These are phyloP conservation scores for Thrips palmi DNA, from an alignment of 1,140 invertebrate species.

Conservation along the genomic window DNA sequence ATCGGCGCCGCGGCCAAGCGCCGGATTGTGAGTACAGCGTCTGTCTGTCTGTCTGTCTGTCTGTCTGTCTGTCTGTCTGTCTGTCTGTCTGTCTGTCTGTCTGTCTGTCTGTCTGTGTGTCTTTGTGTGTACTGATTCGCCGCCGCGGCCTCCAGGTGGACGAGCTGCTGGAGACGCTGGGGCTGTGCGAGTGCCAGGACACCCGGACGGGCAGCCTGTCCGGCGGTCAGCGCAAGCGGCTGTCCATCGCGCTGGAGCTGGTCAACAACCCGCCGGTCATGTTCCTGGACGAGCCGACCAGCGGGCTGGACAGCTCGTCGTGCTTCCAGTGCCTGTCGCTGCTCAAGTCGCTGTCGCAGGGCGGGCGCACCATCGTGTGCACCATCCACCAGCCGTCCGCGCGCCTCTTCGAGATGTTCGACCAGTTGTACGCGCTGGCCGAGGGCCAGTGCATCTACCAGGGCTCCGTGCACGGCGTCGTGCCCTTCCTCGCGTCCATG, in stretches of 20 bases:
- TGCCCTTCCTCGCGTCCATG: slow-evolving; percentile 55
- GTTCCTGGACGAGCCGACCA: slow-evolving; percentile 48
- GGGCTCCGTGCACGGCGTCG: slow-evolving; percentile 46
- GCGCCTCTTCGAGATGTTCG: slow-evolving; percentile 72
- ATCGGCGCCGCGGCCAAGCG: too few species aligned
- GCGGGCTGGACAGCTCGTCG: slow-evolving; percentile 69
- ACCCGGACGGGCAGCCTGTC: slow-evolving; percentile 31
- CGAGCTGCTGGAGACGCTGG: slow-evolving; percentile 23
- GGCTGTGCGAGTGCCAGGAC: slow-evolving; percentile 26
- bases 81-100: slow-evolving; percentile 16
- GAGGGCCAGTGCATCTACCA: slow-evolving; percentile 69
- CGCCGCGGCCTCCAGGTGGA: slow-evolving; percentile 22
- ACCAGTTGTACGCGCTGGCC: slow-evolving; percentile 67
- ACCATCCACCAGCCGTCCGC: slow-evolving; percentile 87
- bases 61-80: slow-evolving; percentile 16
- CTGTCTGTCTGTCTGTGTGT: slow-evolving; percentile 16
- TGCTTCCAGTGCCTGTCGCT: slow-evolving; percentile 64
- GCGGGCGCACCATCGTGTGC: slow-evolving; percentile 63
- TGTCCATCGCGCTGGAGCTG: slow-evolving; percentile 44
- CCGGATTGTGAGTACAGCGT: too few species aligned
- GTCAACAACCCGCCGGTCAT: slow-evolving; percentile 46
- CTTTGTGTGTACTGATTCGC: slow-evolving; percentile 15
- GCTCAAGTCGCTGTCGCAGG: slow-evolving; percentile 53
- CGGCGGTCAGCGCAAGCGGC: slow-evolving; percentile 42
- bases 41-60: slow-evolving; percentile 15